Evolutionary conservation across 1,140 invertebrate genomes (phyloP), one percentile per base, ranked within the genome.

Genomic region (Asbolus verrucosus): DNA sequence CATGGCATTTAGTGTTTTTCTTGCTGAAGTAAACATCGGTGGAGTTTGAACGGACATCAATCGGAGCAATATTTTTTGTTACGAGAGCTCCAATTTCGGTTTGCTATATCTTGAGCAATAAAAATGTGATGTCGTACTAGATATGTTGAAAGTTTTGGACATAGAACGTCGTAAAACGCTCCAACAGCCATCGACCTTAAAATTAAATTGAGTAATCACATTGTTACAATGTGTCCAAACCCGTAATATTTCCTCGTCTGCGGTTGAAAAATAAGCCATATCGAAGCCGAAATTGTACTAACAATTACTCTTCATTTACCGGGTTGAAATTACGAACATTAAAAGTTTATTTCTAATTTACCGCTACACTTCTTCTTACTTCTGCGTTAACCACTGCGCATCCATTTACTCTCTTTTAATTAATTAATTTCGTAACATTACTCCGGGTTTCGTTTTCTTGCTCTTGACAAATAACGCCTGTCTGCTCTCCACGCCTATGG

Each of bases 331-430:
- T 75, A 76, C 71, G 71, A 71, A 54, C 76, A 77, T 77, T 77
- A 76, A 77, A 77, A 75, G 71, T 77, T 77, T 77, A 77, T 77
- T 77, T 77, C 74, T 77, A 77, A 77, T 77, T 77, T 77, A 77
- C 74, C 73, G 74, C 73, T 72, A 75, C 71, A 75, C 65, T 75
- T 74, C 73, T 76, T 75, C 73, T 67, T 75, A 68, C 70, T 73
- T 70, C 21, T 65, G 43, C 39, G 36, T 60, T 43, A 69, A 39
- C 43, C 46, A 36, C 36, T 63, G 60, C 65, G 60, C 65, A 65
- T 67, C 63, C 62, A 65, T 65, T 65, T 65, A 46, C 70, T 63
- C 46, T 27, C 70, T 74, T 72, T 72, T 76, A 76, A 74, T 76
- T 76, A 76, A 76, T 76, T 74, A 76, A 76, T 76, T 76, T 73